Evolutionary conservation across 2,888 invertebrate genomes (phyloP), one percentile per base, ranked within the genome.

Genomic region (Eristalis intricaria): DNA sequence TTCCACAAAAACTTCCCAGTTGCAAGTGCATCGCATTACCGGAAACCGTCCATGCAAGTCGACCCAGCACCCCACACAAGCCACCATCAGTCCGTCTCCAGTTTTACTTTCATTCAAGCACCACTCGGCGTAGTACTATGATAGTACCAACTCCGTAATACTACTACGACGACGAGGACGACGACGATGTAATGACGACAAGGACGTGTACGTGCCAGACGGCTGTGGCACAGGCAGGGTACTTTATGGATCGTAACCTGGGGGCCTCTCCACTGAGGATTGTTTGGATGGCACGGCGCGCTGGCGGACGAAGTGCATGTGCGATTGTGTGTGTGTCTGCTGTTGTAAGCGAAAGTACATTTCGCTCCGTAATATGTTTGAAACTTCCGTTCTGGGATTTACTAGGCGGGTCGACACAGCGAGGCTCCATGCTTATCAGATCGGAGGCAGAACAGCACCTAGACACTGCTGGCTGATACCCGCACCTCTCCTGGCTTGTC

Each of bases 31-130:
- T 80, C 73, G 66, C n/a, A 61, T 40, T 66, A 40, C 38, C 64
- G 56, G 60, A 32, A 74, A 35, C 68, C 26, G 11, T 19, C 78
- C 83, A 71, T 87, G 87, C 87, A 87, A 76, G 79, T 66, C 61
- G 60, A 32, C 74, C 63, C 43, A 35, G 38, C 56, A 56, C 66
- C 58, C 66, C 19, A 40, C 38, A 26, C 32, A 38, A 60, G n/a
- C 40, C 38, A 40, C 56, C 38, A 50, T 63, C 29, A 74, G n/a
- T 29, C 60, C 22, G 5, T 40, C 29, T n/a, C 29, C 26, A 63
- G 79, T 84, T 87, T 87, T 87, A 84, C 87, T 87, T 87, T 87
- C 87, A 84, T 87, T 87, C 71, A 87, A 87, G 84, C 79, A 80
- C 79, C 71, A 82, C 73, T 71, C 68, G 66, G 32, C 66, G 84